These are phyloP conservation scores for Lamellibrachia columna DNA, from an alignment of 2,888 invertebrate genomes.

Conservation along the genomic window DNA sequence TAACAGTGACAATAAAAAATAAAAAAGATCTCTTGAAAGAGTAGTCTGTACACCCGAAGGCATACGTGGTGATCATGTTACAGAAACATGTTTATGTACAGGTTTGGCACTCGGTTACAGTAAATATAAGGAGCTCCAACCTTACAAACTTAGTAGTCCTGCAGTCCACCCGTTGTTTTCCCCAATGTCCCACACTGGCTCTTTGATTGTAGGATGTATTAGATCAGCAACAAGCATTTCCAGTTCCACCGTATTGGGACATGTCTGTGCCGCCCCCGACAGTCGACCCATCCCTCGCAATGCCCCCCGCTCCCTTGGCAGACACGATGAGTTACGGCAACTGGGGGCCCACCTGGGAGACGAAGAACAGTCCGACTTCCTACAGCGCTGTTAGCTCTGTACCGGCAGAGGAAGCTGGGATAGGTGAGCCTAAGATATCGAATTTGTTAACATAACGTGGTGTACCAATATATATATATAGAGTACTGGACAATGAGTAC, in stretches of 20 bases:
- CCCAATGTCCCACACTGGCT: background rate
- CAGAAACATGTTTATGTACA: too few species aligned
- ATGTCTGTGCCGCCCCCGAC: conserved; percentile 30
- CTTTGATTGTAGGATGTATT: conserved; percentile 17
- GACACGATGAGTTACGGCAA: background rate
- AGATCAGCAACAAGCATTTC: background rate
- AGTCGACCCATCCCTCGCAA: background rate
- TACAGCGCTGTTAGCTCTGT: background rate
- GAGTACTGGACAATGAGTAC: too few species aligned
- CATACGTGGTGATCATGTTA: too few species aligned
- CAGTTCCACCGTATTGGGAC: background rate
- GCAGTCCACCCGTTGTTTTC: too few species aligned
- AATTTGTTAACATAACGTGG: background rate
- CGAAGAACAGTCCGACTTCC: background rate
- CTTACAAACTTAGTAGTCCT: too few species aligned
- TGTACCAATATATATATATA: too few species aligned
- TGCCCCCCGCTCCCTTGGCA: background rate
- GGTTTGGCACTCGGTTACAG: too few species aligned
- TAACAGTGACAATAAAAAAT: too few species aligned
- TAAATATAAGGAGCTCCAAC: too few species aligned
- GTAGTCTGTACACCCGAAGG: too few species aligned
- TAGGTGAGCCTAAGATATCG: background rate
- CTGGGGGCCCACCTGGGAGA: background rate
- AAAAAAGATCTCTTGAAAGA: too few species aligned
- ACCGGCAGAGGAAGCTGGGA: background rate